phyloP scores from a whole-genome alignment of 2,797 vertebrate genomes.

The Eptatretus atami region DNA sequence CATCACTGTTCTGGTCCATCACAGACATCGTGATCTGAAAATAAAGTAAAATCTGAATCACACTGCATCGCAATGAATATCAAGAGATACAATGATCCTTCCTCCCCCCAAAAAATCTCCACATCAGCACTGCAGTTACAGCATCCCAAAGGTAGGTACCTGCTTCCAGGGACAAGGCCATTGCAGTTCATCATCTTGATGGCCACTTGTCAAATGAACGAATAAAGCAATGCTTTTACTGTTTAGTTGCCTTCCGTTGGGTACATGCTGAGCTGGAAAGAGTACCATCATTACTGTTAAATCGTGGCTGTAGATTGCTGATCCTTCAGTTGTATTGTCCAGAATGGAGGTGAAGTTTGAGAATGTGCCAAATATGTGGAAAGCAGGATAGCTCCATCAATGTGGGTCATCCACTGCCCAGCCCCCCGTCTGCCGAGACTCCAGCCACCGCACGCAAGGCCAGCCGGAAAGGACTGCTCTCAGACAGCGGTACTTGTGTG shows the following conservation, averaged over 20 bases:
- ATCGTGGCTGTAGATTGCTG: constrained; percentile 24
- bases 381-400: constrained; percentile 53
- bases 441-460: too few species aligned
- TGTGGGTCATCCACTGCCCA: constrained; percentile 55
- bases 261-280: constrained; percentile 31
- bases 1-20: constrained; percentile 44
- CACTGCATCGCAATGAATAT: too few species aligned
- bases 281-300: constrained; percentile 38
- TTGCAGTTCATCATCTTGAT: constrained; percentile 22
- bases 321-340: constrained; percentile 12
- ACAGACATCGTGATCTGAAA: constrained; percentile 26
- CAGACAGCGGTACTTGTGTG: too few species aligned
- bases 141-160: constrained; percentile 8
- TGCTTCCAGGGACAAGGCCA: constrained; percentile 37
- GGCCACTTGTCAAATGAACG: constrained; percentile 29
- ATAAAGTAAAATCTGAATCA: too few species aligned
- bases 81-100: too few species aligned
- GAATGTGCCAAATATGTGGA: constrained; percentile 43
- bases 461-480: too few species aligned
- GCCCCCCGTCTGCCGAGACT: constrained; percentile 16
- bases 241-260: constrained; percentile 11
- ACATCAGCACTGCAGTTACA: too few species aligned
- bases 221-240: constrained; percentile 20
- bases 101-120: too few species aligned
- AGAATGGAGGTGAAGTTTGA: constrained; percentile 28